Base-by-base conservation (phyloP, 1,140 invertebrate species). In the Diploscapter pachys region DNA sequence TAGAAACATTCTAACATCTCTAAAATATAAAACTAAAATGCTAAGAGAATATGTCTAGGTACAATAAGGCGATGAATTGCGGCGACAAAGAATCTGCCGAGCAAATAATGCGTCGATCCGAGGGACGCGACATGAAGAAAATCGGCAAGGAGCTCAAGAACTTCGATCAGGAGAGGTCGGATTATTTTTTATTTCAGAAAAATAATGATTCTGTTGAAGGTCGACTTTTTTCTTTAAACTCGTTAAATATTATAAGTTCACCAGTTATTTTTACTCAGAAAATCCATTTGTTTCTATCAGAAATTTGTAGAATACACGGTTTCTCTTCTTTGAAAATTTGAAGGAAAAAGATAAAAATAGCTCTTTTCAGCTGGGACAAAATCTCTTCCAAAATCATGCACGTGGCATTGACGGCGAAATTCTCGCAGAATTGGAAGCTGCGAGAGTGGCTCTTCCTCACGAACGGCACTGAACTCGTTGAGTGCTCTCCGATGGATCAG, bases 351-450 rank as follows among this genome's bases (percentile, higher is more conserved):
- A 31, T 31, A 31, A 31, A 31, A 31, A 6, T 71, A 31, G 11
- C 8, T 49, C 49, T 71, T 65, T 65, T 48, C 48, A 71, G 69
- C n/a, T 71, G 69, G 69, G 56, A 68, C 9, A 9, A 71, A 49
- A 6, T 71, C 54, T 9, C 5, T 9, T 31, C 11, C 11, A 11
- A 71, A 9, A 49, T 71, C 5, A 71, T 71, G 69, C n/a, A 71
- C 50, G 64, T 6, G 49, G 69, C 63, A 5, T 49, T 71, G 69
- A 71, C 5, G n/a, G 69, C 69, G 5, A 71, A 71, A 49, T 71
- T 70, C 49, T 71, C 63, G 31, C 69, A 67, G 50, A 67, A 71
- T 67, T 8, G 5, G 11, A 59, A 71, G 8, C 69, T 71, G 5
- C 57, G 69, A 11, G 6, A 64, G 9, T 49, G 57, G n/a, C 56